These are phyloP conservation scores for Rhinatrema bivittatum DNA, from an alignment of 2,797 vertebrate genomes.

Conservation along the genomic window DNA sequence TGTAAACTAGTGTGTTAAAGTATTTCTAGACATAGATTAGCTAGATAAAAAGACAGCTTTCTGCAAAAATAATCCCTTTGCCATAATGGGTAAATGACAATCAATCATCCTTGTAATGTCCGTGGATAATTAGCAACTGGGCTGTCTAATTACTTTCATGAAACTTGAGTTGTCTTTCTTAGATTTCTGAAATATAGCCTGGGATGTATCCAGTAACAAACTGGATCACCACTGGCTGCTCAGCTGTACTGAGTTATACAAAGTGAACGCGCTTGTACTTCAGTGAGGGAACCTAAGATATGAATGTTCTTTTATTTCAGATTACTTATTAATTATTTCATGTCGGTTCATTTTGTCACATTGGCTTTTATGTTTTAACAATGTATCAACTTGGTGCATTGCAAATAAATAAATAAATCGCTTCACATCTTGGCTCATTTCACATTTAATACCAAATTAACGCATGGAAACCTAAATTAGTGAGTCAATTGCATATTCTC, in stretches of 20 bases:
- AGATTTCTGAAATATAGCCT: conserved; percentile 68
- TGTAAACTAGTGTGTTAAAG: too few species aligned
- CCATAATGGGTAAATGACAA: conserved; percentile 76
- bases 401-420: conserved; percentile 25
- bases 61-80: conserved; percentile 42
- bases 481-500: conserved; percentile 9
- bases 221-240: conserved; percentile 41
- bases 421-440: too few species aligned
- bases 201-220: conserved; percentile 71
- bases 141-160: conserved; percentile 79
- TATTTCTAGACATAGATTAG: too few species aligned
- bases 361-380: conserved; percentile 36
- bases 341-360: conserved; percentile 32
- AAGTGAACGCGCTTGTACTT: conserved; percentile 32
- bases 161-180: conserved; percentile 74
- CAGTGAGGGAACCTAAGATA: conserved; percentile 31
- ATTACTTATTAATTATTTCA: conserved; percentile 41
- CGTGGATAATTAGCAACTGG: conserved; percentile 75
- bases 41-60: too few species aligned
- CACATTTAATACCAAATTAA: conserved; percentile 22
- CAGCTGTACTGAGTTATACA: conserved; percentile 26
- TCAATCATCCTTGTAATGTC: conserved; percentile 76
- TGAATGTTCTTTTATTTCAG: conserved; percentile 33
- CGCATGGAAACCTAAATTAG: conserved; percentile 6
- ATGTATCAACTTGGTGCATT: conserved; percentile 28